These are phyloP conservation scores for Scomber japonicus DNA, from an alignment of 2,113 vertebrate genomes.

Conservation along the genomic window DNA sequence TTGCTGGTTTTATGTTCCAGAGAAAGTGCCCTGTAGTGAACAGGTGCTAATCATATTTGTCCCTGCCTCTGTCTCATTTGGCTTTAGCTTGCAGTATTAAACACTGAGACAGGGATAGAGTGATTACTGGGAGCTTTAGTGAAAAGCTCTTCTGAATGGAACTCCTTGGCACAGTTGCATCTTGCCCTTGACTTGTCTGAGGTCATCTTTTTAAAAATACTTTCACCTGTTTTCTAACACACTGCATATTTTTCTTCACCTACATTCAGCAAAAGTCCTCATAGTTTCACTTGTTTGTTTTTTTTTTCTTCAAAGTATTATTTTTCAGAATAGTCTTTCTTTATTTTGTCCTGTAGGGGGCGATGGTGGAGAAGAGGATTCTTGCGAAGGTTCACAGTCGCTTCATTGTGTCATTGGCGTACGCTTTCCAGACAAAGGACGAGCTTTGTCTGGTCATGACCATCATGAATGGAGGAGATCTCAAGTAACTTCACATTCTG, in stretches of 20 bases:
- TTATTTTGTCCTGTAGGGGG: slow-evolving; percentile 81
- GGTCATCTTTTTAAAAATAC: slow-evolving; percentile 35
- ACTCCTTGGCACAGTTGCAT: slow-evolving; percentile 70
- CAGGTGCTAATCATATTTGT: slow-evolving; percentile 75
- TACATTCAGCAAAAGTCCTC: background rate
- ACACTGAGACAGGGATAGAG: slow-evolving; percentile 76
- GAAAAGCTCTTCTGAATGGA: slow-evolving; percentile 76
- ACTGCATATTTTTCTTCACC: background rate
- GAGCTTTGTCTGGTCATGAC: slow-evolving; percentile 95
- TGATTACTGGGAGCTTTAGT: slow-evolving; percentile 77
- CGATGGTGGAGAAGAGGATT: slow-evolving; percentile 92
- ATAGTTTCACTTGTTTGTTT: background rate
- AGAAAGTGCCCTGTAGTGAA: slow-evolving; percentile 23
- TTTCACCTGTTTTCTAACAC: background rate
- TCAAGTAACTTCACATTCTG: slow-evolving; percentile 83
- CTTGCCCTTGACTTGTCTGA: slow-evolving; percentile 68
- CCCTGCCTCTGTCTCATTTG: slow-evolving; percentile 67
- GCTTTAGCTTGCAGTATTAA: slow-evolving; percentile 77
- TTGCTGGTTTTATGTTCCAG: slow-evolving; percentile 5
- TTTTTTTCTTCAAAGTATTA: background rate
- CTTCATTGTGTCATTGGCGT: slow-evolving; percentile 91
- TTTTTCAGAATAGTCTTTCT: background rate
- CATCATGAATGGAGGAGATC: slow-evolving; percentile 95
- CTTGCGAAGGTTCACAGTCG: slow-evolving; percentile 90
- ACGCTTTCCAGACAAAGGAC: slow-evolving; percentile 91